These are phyloP conservation scores for Halesus radiatus DNA, from an alignment of 1,140 invertebrate genomes.

Conservation along the genomic window DNA sequence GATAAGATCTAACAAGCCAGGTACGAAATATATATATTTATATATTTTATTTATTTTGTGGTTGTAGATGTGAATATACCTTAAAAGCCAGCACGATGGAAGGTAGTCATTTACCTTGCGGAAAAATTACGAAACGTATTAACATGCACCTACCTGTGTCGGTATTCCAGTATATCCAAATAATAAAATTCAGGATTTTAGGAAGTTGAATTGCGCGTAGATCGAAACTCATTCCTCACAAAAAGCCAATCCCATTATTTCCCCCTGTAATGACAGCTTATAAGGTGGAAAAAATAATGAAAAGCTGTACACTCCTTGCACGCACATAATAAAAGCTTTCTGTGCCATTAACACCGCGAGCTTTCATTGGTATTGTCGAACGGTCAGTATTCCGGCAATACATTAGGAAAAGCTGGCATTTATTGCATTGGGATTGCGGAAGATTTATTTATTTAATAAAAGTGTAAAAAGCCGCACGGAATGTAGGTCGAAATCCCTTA, in stretches of 20 bases:
- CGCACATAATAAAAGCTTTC: conserved; percentile 31
- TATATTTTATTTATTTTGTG: too few species aligned
- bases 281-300: conserved; percentile 40
- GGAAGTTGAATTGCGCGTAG: neutral
- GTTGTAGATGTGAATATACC: too few species aligned
- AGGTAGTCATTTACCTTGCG: too few species aligned
- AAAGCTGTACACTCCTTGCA: conserved; percentile 20
- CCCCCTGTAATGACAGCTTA: conserved; percentile 53
- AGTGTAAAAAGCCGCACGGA: neutral
- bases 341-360: conserved; percentile 7
- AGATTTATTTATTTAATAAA: neutral
- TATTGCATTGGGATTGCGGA: neutral
- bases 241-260: conserved; percentile 55
- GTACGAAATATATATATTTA: too few species aligned
- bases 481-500: too few species aligned
- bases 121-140: too few species aligned
- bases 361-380: neutral
- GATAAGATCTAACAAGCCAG: too few species aligned
- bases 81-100: too few species aligned
- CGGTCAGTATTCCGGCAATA: conserved; percentile 12
- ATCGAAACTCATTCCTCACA: conserved; percentile 36
- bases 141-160: too few species aligned
- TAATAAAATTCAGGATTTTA: too few species aligned
- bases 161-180: too few species aligned
- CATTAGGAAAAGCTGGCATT: conserved; percentile 20